A percentile compares a stretch with the other conserved stretches of the same genome.
Evolutionary conservation across 2,888 invertebrate species (phyloP).

Genomic region (Polietes domitor): DNA sequence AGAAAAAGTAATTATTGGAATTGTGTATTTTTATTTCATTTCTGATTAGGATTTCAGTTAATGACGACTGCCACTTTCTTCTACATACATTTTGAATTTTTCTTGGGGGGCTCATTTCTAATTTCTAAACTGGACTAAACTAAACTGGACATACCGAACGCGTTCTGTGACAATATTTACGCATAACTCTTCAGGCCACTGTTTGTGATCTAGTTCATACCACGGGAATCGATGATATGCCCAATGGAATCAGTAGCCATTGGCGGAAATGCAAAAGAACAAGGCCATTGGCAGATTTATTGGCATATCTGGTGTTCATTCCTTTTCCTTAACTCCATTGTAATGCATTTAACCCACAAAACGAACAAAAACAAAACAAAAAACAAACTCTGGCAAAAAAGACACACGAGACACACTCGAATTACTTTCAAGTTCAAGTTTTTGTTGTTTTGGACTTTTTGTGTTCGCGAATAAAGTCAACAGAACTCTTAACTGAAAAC

Average conservation of each 20-base stretch:
- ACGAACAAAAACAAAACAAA: not conserved
- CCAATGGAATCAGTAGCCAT: conserved; percentile 51
- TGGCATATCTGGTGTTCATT: conserved; percentile 73
- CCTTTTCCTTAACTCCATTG: conserved; percentile 40
- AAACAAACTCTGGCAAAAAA: conserved; percentile 14
- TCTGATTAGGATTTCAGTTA: too few relatives aligned
- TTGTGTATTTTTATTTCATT: too few relatives aligned
- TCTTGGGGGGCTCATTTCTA: too few relatives aligned
- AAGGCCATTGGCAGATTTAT: conserved; percentile 78
- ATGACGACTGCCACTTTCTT: too few relatives aligned
- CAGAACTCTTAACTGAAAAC: conserved; percentile 59
- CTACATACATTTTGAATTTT: too few relatives aligned
- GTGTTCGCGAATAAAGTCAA: conserved; percentile 16
- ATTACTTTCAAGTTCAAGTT: conserved; percentile 66
- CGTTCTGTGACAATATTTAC: not conserved
- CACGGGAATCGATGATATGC: not conserved
- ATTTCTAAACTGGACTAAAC: too few relatives aligned
- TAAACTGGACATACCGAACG: too few relatives aligned
- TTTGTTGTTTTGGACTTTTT: conserved; percentile 38
- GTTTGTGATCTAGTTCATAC: conserved; percentile 5
- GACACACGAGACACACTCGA: conserved; percentile 12
- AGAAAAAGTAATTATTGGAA: too few relatives aligned
- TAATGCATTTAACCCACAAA: conserved; percentile 47
- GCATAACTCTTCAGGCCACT: not conserved
- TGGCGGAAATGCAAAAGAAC: conserved; percentile 78